phyloP scores from a whole-genome alignment of 2,113 vertebrate species.

The Ctenodactylus gundi region DNA sequence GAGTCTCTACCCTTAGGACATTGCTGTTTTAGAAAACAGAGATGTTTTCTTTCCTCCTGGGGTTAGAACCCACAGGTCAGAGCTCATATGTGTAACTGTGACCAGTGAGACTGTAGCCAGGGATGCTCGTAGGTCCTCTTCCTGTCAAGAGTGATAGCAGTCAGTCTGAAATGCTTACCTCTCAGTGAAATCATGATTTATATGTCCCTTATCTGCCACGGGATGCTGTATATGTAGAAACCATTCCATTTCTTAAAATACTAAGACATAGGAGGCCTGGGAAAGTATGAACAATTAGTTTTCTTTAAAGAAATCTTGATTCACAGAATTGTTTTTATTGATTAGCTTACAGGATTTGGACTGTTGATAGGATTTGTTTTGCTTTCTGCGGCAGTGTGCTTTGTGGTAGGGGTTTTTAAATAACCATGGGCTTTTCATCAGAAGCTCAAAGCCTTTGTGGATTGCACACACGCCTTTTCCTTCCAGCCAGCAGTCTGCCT shows the following conservation, averaged over 20 bases:
- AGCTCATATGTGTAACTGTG: too few relatives aligned
- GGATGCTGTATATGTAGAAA: neutral
- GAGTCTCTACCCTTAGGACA: neutral
- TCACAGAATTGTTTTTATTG: constrained; percentile 29
- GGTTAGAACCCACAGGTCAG: fast-evolving
- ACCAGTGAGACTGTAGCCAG: neutral
- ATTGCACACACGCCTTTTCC: fast-evolving
- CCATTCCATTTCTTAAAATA: neutral
- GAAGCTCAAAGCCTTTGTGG: neutral
- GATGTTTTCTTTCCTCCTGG: neutral
- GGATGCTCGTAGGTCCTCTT: neutral
- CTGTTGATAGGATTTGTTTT: neutral
- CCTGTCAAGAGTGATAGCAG: neutral
- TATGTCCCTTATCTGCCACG: fast-evolving
- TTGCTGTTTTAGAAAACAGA: neutral
- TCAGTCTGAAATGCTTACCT: neutral
- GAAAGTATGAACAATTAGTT: neutral
- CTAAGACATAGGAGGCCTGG: neutral
- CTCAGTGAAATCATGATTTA: neutral
- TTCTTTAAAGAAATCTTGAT: constrained; percentile 23
- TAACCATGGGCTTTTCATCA: fast-evolving
- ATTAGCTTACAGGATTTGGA: constrained; percentile 18
- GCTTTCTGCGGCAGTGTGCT: neutral
- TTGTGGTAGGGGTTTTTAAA: neutral
- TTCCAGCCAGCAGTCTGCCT: fast-evolving